Evolutionary conservation across 2,888 invertebrate species (phyloP).

Genomic region (Aricia artaxerxes): DNA sequence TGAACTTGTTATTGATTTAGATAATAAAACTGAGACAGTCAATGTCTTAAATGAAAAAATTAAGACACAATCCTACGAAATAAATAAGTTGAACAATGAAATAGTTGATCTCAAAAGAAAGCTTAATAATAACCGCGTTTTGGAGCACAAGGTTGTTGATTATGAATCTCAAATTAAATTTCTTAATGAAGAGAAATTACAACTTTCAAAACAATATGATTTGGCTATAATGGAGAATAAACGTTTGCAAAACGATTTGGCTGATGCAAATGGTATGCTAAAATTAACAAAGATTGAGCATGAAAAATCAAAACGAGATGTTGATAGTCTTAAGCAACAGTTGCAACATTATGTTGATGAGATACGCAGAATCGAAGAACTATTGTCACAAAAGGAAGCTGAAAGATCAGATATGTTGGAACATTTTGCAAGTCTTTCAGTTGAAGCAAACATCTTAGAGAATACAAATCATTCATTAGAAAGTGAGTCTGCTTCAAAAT

Average conservation of each 20-base stretch:
- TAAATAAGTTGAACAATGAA: slow-evolving; percentile 77
- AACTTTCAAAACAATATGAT: slow-evolving; percentile 79
- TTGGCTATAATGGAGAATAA: slow-evolving; percentile 84
- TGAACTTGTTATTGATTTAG: slow-evolving; percentile 82
- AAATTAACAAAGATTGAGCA: slow-evolving; percentile 83
- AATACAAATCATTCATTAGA: slow-evolving; percentile 90
- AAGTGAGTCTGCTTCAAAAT: slow-evolving; percentile 86
- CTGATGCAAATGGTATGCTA: slow-evolving; percentile 82
- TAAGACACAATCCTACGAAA: slow-evolving; percentile 79
- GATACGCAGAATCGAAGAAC: slow-evolving; percentile 88
- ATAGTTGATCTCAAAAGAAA: slow-evolving; percentile 80
- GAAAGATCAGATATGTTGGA: slow-evolving; percentile 90
- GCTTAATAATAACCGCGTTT: slow-evolving; percentile 63
- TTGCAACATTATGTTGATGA: slow-evolving; percentile 91
- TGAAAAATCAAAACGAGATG: slow-evolving; percentile 85
- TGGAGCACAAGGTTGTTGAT: slow-evolving; percentile 74
- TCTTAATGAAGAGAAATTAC: slow-evolving; percentile 81
- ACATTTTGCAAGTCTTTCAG: slow-evolving; percentile 87
- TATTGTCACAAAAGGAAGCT: slow-evolving; percentile 86
- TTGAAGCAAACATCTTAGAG: slow-evolving; percentile 88
- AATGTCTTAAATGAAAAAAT: slow-evolving; percentile 84
- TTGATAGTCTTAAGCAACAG: slow-evolving; percentile 86
- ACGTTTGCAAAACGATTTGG: slow-evolving; percentile 86
- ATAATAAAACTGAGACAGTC: slow-evolving; percentile 86
- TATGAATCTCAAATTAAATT: slow-evolving; percentile 78